Base-by-base conservation (phyloP, 2,888 invertebrate genomes). In the Drosophila ezoana region DNA sequence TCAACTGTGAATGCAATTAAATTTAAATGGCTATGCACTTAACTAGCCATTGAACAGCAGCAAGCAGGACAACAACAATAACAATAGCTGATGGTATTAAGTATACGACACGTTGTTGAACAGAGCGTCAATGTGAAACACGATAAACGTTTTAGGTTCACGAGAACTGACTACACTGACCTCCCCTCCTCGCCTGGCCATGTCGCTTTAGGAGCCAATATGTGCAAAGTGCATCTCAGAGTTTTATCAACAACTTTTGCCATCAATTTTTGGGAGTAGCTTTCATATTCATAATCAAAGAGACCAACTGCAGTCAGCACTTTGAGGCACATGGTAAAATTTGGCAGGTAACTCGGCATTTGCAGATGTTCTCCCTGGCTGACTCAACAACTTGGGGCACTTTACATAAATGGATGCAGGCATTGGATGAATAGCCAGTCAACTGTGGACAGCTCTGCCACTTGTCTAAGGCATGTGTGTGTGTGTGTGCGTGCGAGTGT, bases 381-480 rank as follows among this genome's bases (percentile, higher is more conserved):
- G 52, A 48, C 43, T 57, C 37, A 77, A 63, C 61, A 53, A 66
- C 72, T 72, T 72, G 73, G 48, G 79, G 43, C 75, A 73, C 75
- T 76, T 78, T 78, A 52, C 61, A 76, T 73, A 78, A 76, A 78
- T 73, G 76, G 74, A 63, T 73, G 68, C 74, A 61, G 44, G 47
- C 61, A 67, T 72, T 64, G 75, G 35, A 76, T 76, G 76, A 64
- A 76, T 76, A 74, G 63, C 68, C 74, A 76, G 76, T 78, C 76
- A 68, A 73, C 74, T 78, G 60, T 68, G 58, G 76, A 73, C 75
- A 78, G 73, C 74, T 77, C 66, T 32, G 59, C 49, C 59, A 72
- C 75, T 78, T 72, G 73, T 77, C 67, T 77, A 72, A 70, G 44
- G 49, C 54, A 38, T 59, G 5, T n/a, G 9, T 2, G 18, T 14